phyloP scores from a whole-genome alignment of 2,797 vertebrate genomes.

The Scarus forsteni region DNA sequence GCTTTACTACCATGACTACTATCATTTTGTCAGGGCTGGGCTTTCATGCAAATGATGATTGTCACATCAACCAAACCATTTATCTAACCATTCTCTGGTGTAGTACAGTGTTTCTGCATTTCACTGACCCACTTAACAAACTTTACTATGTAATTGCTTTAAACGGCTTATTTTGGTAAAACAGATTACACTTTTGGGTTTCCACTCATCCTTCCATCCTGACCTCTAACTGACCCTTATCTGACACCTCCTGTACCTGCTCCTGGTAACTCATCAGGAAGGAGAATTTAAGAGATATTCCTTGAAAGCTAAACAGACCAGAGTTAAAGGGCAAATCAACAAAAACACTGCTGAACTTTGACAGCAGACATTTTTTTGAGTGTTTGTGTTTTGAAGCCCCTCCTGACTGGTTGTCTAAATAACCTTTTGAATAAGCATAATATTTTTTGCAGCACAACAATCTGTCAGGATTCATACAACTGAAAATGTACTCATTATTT shows the following conservation, averaged over 20 bases:
- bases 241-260: slow-evolving; percentile 40
- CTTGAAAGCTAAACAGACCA: slow-evolving; percentile 35
- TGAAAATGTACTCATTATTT: too few species aligned
- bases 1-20: slow-evolving; percentile 61
- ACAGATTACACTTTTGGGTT: neutral
- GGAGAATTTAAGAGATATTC: slow-evolving; percentile 18
- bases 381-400: too few species aligned
- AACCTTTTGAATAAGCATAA: too few species aligned
- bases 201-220: slow-evolving; percentile 3
- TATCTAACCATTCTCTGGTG: neutral
- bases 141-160: neutral
- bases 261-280: slow-evolving; percentile 27
- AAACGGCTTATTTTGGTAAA: neutral
- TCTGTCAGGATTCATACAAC: too few species aligned
- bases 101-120: neutral
- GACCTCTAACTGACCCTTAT: slow-evolving; percentile 49
- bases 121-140: neutral
- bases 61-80: slow-evolving; percentile 16
- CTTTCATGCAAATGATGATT: slow-evolving; percentile 37
- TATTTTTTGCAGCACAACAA: too few species aligned
- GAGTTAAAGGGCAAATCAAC: slow-evolving; percentile 11
- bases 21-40: slow-evolving; percentile 35
- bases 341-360: neutral
- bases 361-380: neutral
- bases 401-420: too few species aligned